Evolutionary conservation across 2,888 invertebrate genomes (phyloP).

Genomic region (Diploptera punctata): DNA sequence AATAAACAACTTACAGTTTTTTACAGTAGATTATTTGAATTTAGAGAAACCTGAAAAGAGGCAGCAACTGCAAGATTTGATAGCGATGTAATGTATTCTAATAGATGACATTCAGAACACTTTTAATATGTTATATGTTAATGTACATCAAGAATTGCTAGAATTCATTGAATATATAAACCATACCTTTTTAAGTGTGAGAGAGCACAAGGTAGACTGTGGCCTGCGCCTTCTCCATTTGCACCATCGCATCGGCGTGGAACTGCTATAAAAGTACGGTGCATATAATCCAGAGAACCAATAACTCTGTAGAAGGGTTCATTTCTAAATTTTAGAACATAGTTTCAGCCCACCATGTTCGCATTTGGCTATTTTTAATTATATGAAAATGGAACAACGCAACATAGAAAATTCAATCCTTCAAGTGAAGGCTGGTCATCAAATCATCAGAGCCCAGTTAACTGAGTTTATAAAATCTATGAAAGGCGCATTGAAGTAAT

Average conservation of each 20-base stretch:
- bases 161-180: neutral
- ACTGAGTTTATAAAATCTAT: neutral
- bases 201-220: neutral
- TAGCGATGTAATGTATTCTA: neutral
- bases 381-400: neutral
- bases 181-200: neutral
- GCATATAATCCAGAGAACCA: neutral
- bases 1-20: too few species aligned
- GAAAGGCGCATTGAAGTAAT: neutral
- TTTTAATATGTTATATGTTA: neutral
- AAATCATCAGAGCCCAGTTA: neutral
- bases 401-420: neutral
- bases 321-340: neutral
- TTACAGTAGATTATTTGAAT: too few species aligned
- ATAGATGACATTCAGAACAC: neutral
- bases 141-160: neutral
- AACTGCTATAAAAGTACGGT: neutral
- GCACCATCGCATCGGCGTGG: neutral
- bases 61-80: too few species aligned
- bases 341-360: neutral
- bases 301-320: neutral
- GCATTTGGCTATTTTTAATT: neutral
- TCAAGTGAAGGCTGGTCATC: neutral
- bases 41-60: too few species aligned
- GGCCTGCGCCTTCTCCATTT: too few species aligned